These are phyloP conservation scores for Bos javanicus DNA, from an alignment of 2,113 vertebrate species.

Conservation along the genomic window DNA sequence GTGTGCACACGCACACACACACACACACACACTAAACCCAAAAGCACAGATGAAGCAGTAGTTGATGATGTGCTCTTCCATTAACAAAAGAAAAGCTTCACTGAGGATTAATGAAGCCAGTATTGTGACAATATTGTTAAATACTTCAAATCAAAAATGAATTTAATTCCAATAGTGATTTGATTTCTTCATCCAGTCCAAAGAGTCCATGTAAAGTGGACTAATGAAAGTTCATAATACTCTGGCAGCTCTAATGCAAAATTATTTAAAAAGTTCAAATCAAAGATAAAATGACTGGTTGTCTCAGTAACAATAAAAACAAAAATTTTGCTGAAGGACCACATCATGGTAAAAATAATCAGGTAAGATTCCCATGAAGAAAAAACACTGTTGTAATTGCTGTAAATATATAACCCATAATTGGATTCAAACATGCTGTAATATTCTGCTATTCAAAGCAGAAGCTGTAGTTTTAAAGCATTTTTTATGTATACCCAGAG, in stretches of 20 bases:
- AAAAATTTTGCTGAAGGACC: not conserved
- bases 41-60: not conserved
- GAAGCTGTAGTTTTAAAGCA: not conserved
- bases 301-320: not conserved
- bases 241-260: not conserved
- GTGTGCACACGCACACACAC: not conserved
- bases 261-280: not conserved
- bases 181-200: not conserved
- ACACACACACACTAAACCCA: not conserved
- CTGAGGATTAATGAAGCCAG: not conserved
- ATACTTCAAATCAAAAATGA: not conserved
- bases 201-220: not conserved
- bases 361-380: not conserved
- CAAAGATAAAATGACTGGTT: not conserved
- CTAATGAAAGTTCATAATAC: not conserved
- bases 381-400: not conserved
- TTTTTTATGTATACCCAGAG: not conserved
- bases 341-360: not conserved
- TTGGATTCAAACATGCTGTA: not conserved
- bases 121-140: not conserved
- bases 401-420: not conserved
- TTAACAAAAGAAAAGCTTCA: not conserved
- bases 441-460: not conserved
- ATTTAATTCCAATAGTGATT: not conserved
- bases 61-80: not conserved